Evolutionary conservation across 1,140 invertebrate genomes (phyloP).

Genomic region (Helicoverpa zea): DNA sequence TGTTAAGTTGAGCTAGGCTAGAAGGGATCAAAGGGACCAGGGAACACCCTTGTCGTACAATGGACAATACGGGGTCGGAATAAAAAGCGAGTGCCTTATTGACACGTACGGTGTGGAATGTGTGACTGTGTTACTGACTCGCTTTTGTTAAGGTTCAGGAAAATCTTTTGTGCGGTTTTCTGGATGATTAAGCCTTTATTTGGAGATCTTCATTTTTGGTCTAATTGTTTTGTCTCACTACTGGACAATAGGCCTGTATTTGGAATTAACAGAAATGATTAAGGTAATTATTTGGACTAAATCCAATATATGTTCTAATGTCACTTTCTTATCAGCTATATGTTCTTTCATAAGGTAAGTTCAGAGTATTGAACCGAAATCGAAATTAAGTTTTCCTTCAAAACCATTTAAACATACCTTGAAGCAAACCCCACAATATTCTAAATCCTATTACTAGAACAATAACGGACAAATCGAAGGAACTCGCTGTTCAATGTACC

Average conservation of each 20-base stretch:
- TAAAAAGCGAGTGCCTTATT: neutral
- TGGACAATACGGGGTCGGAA: slow-evolving; percentile 6
- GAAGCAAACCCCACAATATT: neutral
- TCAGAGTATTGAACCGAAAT: no score
- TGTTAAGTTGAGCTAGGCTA: neutral
- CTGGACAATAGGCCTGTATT: no score
- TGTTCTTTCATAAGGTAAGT: no score
- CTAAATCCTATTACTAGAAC: neutral
- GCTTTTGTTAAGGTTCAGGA: neutral
- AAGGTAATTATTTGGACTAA: no score
- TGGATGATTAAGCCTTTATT: neutral
- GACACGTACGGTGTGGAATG: neutral
- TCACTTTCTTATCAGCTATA: no score
- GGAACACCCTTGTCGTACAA: slow-evolving; percentile 4
- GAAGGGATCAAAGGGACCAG: slow-evolving; percentile 5
- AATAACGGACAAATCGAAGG: neutral
- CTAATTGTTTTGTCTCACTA: neutral
- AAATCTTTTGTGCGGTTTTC: neutral
- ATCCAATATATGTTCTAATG: no score
- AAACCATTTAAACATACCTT: no score
- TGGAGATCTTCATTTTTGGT: neutral
- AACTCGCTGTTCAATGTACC: neutral
- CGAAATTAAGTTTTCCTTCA: no score
- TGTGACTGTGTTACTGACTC: slow-evolving; percentile 1
- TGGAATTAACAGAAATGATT: no score